Conservation (phyloP, 2,797 vertebrate genomes). For the Varecia variegata region DNA sequence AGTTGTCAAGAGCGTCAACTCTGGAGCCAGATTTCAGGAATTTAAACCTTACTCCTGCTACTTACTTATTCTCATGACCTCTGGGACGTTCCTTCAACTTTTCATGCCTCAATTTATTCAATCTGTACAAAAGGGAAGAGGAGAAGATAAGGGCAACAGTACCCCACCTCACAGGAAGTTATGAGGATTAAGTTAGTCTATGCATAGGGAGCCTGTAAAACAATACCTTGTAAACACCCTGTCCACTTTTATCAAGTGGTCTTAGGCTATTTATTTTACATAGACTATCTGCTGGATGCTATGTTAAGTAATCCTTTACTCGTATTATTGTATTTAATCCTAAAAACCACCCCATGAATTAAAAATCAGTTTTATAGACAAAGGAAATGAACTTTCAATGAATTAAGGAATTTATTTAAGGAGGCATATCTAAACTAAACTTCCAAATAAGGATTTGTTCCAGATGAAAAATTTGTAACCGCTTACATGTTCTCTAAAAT, state of each 20-base stretch:
- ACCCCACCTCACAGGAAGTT: not conserved
- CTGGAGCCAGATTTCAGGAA: constrained; percentile 31
- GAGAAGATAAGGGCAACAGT: not conserved
- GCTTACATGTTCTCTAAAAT: not conserved
- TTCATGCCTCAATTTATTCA: constrained; percentile 47
- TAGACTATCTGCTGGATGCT: not conserved
- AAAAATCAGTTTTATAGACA: constrained; percentile 42
- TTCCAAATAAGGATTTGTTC: not conserved
- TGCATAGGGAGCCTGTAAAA: not conserved
- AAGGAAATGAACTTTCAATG: constrained; percentile 5
- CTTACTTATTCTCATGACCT: constrained; percentile 54
- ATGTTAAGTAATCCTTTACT: not conserved
- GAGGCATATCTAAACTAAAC: not conserved
- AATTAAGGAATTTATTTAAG: constrained; percentile 43
- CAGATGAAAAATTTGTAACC: not conserved
- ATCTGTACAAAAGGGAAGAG: not conserved
- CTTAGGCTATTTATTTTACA: not conserved
- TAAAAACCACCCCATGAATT: not conserved
- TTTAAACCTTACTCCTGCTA: not conserved
- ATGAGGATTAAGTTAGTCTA: not conserved
- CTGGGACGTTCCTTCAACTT: constrained; percentile 35
- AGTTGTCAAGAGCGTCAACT: not conserved
- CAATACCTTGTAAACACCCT: not conserved
- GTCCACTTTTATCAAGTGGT: not conserved
- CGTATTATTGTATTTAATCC: not conserved